Evolutionary conservation across 2,888 invertebrate species (phyloP).

Genomic region (Tetanocera ferruginea): DNA sequence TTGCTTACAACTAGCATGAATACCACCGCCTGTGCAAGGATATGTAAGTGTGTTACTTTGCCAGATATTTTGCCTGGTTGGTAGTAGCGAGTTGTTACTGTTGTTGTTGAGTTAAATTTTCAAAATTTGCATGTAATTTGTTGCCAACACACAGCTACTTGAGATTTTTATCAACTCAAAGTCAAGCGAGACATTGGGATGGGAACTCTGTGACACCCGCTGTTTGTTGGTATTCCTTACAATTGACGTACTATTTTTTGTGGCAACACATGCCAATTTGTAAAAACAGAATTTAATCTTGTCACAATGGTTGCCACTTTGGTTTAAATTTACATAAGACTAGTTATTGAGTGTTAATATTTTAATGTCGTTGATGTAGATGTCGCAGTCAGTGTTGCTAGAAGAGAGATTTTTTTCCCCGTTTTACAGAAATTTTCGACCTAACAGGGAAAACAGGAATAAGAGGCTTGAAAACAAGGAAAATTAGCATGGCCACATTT

Average conservation of each 20-base stretch:
- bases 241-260: background rate
- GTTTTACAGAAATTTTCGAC: too few relatives aligned
- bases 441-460: too few relatives aligned
- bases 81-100: too few relatives aligned
- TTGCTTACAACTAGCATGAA: background rate
- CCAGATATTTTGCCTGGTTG: too few relatives aligned
- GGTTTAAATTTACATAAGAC: background rate
- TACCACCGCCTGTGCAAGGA: background rate
- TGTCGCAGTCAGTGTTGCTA: too few relatives aligned
- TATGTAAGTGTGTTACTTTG: background rate
- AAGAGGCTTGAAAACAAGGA: too few relatives aligned
- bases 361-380: too few relatives aligned
- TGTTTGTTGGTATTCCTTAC: background rate
- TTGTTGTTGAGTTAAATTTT: background rate
- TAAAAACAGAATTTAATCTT: too few relatives aligned
- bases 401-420: too few relatives aligned
- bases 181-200: background rate
- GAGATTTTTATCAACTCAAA: conserved; percentile 21
- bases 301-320: background rate
- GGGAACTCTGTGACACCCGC: background rate
- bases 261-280: too few relatives aligned
- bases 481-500: too few relatives aligned
- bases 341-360: too few relatives aligned
- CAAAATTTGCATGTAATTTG: conserved; percentile 35
- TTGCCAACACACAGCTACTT: conserved; percentile 27